Base-by-base conservation (phyloP, 2,113 vertebrate genomes). In the Pantherophis guttatus region DNA sequence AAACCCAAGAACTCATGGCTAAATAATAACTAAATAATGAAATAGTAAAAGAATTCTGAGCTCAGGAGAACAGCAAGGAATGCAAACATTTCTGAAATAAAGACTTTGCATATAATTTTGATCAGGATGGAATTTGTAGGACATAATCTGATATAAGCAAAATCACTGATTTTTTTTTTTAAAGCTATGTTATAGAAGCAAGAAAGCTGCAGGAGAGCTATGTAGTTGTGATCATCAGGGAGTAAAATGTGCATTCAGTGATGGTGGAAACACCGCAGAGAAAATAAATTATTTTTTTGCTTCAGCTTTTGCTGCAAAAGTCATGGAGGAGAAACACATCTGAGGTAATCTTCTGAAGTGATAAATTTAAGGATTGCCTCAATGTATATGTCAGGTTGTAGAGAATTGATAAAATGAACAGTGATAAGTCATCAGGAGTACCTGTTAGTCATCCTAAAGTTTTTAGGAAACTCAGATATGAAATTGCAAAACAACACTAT, bases 381-480 rank as follows among this genome's bases (percentile, higher is more conserved):
- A 87, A 90, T 54, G 86, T 81, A 93, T 90, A 89, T 93, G 81
- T 93, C 92, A 93, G 57, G 89, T 90, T 90, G 87, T 93, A 87
- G 92, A 93, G 89, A 93, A 93, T 93, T 90, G 81, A 93, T 59
- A 90, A 90, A 93, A 93, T 86, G 81, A 93, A 90, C 81, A 87
- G 81, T 86, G 86, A 65, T 93, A 93, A 90, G 75, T 90, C 48
- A 93, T 89, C 75, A 44, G 57, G 92, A 90, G 55, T 58, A 90
- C n/a, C 24, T 62, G 88, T 86, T 90, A 93, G 86, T 86, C 88
- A 86, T 62, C 75, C 88, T 90, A 48, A 89, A 87, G 62, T 87
- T 90, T 62, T 90, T 48, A 93, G 62, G 92, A 62, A 93, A 90
- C 50, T 90, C 44, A 1, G 92, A 86, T 90, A 86, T 86, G n/a